phyloP scores from a whole-genome alignment of 2,888 invertebrate species.

The Syritta pipiens region DNA sequence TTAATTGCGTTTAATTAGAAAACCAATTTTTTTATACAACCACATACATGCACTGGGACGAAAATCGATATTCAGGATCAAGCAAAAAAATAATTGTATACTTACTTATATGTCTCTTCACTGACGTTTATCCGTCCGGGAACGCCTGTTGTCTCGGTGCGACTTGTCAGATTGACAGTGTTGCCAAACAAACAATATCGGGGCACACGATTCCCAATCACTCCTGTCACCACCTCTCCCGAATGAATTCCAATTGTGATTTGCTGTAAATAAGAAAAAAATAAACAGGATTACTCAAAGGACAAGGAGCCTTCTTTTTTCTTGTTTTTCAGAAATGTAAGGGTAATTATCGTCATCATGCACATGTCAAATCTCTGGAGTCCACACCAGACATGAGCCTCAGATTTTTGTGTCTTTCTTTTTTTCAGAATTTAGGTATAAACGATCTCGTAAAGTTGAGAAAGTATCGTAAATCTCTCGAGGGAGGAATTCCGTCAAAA shows the following conservation, averaged over 20 bases:
- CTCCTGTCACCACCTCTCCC: slow-evolving; percentile 96
- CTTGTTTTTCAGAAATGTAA: background rate
- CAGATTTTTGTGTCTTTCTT: background rate
- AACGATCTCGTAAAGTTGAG: slow-evolving; percentile 5
- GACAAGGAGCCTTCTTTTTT: too few species aligned
- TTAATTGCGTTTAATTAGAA: slow-evolving; percentile 33
- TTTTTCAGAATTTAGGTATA: background rate
- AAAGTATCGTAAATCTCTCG: slow-evolving; percentile 20
- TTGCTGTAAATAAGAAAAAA: slow-evolving; percentile 81
- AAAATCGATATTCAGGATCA: slow-evolving; percentile 1
- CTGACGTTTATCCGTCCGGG: slow-evolving; percentile 95
- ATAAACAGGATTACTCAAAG: slow-evolving; percentile 54
- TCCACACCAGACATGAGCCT: background rate
- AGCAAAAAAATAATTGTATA: slow-evolving; percentile 41
- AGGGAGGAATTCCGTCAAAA: slow-evolving; percentile 2
- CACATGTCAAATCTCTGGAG: slow-evolving; percentile 15
- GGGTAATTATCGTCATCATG: slow-evolving; percentile 14
- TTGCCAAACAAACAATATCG: slow-evolving; percentile 96
- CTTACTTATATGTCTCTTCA: slow-evolving; percentile 93
- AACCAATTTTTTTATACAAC: slow-evolving; percentile 2
- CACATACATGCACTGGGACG: too few species aligned
- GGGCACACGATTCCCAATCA: slow-evolving; percentile 96
- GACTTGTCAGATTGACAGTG: slow-evolving; percentile 95
- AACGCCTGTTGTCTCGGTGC: slow-evolving; percentile 95
- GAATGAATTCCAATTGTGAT: slow-evolving; percentile 97